phyloP scores from a whole-genome alignment of 64 coral and sea anemone genomes.

The Stichodactyla mertensii region DNA sequence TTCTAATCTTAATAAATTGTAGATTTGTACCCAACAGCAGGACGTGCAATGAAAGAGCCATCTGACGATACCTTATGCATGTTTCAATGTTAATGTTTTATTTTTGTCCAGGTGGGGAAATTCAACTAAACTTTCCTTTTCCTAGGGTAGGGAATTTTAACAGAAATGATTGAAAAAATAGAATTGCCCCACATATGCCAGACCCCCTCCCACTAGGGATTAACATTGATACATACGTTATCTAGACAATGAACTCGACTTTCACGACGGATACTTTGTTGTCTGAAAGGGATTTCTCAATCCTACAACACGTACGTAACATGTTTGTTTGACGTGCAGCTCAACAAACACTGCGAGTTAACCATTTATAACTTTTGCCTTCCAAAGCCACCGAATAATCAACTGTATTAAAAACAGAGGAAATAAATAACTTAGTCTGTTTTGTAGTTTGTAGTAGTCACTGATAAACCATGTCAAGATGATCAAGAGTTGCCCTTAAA shows the following conservation, averaged over 20 bases:
- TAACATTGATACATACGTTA: no score
- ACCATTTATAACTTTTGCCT: background rate
- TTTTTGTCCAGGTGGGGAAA: no score
- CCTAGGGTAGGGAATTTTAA: no score
- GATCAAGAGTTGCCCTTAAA: no score
- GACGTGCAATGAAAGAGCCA: background rate
- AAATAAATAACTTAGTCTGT: background rate
- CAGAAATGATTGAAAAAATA: no score
- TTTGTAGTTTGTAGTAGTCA: no score
- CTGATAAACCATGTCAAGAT: no score
- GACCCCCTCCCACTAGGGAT: no score
- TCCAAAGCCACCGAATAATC: background rate
- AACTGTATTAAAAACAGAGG: background rate
- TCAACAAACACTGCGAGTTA: background rate
- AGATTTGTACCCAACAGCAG: background rate
- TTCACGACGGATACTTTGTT: background rate
- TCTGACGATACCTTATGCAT: no score
- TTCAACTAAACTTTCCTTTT: no score
- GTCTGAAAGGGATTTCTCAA: background rate
- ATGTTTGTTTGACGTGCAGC: background rate
- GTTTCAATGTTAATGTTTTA: no score
- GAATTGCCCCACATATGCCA: no score
- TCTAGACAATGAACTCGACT: background rate
- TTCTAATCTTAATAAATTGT: background rate
- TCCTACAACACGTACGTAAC: background rate